Conservation (phyloP, 53 echinoderm and acorn worm species). For the Hippasteria phrygiana region DNA sequence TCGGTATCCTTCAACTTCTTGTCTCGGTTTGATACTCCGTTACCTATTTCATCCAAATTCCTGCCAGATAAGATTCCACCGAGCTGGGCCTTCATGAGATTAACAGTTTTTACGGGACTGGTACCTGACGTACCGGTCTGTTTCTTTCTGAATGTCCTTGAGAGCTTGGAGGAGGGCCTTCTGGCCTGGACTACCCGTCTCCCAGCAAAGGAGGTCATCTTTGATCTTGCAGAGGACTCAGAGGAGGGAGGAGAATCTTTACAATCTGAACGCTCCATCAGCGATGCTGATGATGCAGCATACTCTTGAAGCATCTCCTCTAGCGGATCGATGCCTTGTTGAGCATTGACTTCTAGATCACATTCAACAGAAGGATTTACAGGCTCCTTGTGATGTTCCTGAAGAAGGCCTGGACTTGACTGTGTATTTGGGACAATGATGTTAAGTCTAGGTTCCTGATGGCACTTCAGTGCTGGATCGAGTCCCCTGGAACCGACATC, state of each 20-base stretch:
- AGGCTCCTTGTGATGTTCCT: neutral
- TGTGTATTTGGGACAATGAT: neutral
- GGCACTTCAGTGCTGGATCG: neutral
- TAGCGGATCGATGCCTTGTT: slow-evolving; percentile 26
- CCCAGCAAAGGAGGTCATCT: neutral
- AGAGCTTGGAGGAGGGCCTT: slow-evolving; percentile 49
- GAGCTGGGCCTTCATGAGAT: neutral
- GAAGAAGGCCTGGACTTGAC: neutral
- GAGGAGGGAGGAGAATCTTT: neutral
- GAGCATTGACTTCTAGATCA: neutral
- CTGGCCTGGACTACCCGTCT: neutral
- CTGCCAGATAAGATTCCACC: neutral
- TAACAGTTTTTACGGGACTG: neutral
- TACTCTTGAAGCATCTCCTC: slow-evolving; percentile 57
- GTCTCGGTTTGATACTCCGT: neutral
- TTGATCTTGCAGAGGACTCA: neutral
- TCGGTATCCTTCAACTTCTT: neutral
- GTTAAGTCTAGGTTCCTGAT: neutral
- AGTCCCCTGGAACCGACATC: neutral
- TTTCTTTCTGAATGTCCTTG: slow-evolving; percentile 36
- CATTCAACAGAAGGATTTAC: neutral
- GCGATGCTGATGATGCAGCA: slow-evolving; percentile 18
- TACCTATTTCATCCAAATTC: neutral
- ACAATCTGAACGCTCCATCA: neutral
- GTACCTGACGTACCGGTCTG: neutral